Evolutionary conservation across 1,140 invertebrate genomes (phyloP).

Genomic region (Diabrotica virgifera): DNA sequence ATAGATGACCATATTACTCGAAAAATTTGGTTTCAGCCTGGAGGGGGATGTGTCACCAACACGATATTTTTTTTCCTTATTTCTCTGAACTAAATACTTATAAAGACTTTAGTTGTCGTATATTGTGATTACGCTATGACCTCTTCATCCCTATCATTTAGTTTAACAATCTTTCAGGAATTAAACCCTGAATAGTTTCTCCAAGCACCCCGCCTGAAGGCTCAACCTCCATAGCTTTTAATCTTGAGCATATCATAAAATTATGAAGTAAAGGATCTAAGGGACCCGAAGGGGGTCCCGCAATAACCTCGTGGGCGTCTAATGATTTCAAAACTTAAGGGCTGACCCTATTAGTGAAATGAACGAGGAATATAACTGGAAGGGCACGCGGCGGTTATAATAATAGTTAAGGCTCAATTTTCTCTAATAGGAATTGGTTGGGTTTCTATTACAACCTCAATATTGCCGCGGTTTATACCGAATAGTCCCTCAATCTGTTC

Average conservation of each 20-base stretch:
- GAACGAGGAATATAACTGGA: neutral
- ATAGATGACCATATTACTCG: too few species aligned
- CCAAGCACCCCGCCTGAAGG: neutral
- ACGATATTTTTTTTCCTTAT: too few species aligned
- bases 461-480: neutral
- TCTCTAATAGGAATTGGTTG: neutral
- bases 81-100: too few species aligned
- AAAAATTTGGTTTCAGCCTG: too few species aligned
- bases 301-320: conserved; percentile 1
- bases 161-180: too few species aligned
- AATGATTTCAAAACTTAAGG: conserved; percentile 1
- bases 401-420: conserved; percentile 3
- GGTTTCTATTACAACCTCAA: neutral
- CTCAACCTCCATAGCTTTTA: neutral
- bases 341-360: neutral
- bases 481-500: too few species aligned
- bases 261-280: neutral
- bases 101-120: too few species aligned
- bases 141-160: too few species aligned
- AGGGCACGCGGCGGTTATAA: neutral
- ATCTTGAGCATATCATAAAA: neutral
- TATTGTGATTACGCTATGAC: too few species aligned
- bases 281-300: too few species aligned
- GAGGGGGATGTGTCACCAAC: too few species aligned
- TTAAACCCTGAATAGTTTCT: too few species aligned